Evolutionary conservation across 2,113 vertebrate species (phyloP).

Genomic region (Tyto alba): DNA sequence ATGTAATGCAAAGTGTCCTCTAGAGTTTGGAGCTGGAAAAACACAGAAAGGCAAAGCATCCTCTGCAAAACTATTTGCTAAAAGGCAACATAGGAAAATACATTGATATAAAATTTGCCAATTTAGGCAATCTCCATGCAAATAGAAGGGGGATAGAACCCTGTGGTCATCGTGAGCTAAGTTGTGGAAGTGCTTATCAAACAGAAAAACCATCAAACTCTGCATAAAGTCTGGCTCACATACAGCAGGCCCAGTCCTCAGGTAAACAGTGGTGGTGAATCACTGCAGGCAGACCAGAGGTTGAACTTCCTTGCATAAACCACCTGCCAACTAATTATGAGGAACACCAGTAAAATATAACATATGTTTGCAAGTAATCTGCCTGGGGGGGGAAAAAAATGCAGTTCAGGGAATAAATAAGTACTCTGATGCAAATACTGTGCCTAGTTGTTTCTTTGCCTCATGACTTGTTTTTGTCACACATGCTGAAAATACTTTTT

Average conservation of each 20-base stretch:
- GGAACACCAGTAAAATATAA: background rate
- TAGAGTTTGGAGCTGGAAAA: background rate
- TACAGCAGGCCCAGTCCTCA: background rate
- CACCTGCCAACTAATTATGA: background rate
- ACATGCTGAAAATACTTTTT: background rate
- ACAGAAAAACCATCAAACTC: background rate
- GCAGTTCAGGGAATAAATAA: background rate
- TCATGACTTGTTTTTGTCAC: constrained; percentile 34
- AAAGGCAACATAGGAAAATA: background rate
- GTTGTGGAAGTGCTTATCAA: background rate
- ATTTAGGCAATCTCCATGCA: background rate
- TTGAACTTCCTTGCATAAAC: background rate
- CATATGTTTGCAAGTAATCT: background rate
- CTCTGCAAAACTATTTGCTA: background rate
- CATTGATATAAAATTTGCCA: background rate
- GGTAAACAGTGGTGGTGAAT: background rate
- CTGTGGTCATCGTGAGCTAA: background rate
- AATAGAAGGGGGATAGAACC: background rate
- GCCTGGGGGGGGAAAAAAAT: background rate
- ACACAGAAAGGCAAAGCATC: background rate
- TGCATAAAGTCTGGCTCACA: background rate
- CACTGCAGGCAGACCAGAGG: background rate
- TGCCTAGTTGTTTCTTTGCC: background rate
- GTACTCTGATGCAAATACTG: background rate
- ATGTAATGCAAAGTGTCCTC: background rate